phyloP scores from a whole-genome alignment of 2,888 invertebrate species.

The Rhynchonema sp. region DNA sequence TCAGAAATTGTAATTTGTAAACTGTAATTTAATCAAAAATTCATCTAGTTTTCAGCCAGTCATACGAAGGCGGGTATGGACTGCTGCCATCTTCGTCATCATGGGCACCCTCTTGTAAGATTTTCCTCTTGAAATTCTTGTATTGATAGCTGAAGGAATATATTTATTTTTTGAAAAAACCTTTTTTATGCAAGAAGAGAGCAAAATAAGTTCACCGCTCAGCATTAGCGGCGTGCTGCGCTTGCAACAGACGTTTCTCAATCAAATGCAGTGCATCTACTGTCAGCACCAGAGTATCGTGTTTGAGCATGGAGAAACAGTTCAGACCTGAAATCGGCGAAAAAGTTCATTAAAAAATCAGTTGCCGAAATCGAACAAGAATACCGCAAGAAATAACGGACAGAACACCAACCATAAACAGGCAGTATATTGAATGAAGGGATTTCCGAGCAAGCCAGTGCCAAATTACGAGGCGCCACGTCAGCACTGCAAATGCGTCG shows the following conservation, averaged over 20 bases:
- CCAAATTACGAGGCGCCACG: conserved; percentile 59
- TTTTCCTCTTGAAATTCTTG: not conserved
- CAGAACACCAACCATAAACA: conserved; percentile 50
- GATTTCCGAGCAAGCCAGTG: conserved; percentile 54
- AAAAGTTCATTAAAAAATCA: no score
- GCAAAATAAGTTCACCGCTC: not conserved
- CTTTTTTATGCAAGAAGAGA: not conserved
- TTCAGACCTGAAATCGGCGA: conserved; percentile 47
- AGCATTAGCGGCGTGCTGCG: not conserved
- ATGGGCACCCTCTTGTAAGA: not conserved
- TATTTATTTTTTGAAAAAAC: no score
- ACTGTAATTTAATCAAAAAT: no score
- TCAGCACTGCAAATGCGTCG: conserved; percentile 50
- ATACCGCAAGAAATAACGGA: no score
- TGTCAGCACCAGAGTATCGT: conserved; percentile 73
- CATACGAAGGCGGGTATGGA: no score
- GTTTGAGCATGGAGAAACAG: conserved; percentile 87
- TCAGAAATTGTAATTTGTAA: no score
- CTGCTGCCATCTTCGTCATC: not conserved
- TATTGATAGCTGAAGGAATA: not conserved
- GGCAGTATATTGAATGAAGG: conserved; percentile 81
- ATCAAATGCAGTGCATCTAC: conserved; percentile 59
- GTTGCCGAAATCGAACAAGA: no score
- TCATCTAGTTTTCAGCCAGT: no score
- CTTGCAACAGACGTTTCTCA: conserved; percentile 40